These are phyloP conservation scores for Acrocephalus scirpaceus DNA, from an alignment of 2,797 vertebrate species.

Conservation along the genomic window DNA sequence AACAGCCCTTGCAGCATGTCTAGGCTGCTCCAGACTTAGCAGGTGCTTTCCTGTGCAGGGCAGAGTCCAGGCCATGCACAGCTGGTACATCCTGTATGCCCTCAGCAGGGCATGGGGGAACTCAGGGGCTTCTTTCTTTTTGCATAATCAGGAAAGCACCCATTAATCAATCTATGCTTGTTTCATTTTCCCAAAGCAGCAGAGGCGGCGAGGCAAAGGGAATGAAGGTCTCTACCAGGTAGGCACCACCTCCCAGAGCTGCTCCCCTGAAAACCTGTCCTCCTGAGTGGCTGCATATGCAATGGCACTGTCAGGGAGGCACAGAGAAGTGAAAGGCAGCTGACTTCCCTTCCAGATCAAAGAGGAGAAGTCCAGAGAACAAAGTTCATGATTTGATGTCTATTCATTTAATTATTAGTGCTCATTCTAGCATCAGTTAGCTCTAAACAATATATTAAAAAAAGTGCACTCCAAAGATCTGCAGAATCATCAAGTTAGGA, in stretches of 20 bases:
- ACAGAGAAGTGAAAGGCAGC: neutral
- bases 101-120: neutral
- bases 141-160: neutral
- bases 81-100: neutral
- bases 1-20: neutral
- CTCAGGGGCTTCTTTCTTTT: neutral
- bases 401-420: neutral
- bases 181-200: conserved; percentile 33
- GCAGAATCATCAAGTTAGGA: neutral
- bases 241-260: neutral
- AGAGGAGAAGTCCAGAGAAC: neutral
- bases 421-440: neutral
- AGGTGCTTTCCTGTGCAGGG: neutral
- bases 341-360: neutral
- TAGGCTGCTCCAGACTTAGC: neutral
- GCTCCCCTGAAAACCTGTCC: neutral
- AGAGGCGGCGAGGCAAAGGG: conserved; percentile 76
- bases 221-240: conserved; percentile 80
- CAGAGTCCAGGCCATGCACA: neutral
- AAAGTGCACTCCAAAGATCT: neutral
- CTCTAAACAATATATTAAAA: neutral
- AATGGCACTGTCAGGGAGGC: neutral
- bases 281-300: accelerated
- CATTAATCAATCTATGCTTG: neutral
- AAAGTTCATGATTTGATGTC: neutral